Conservation (phyloP, 64 coral and sea anemone species). For the Cladopsammia gracilis region DNA sequence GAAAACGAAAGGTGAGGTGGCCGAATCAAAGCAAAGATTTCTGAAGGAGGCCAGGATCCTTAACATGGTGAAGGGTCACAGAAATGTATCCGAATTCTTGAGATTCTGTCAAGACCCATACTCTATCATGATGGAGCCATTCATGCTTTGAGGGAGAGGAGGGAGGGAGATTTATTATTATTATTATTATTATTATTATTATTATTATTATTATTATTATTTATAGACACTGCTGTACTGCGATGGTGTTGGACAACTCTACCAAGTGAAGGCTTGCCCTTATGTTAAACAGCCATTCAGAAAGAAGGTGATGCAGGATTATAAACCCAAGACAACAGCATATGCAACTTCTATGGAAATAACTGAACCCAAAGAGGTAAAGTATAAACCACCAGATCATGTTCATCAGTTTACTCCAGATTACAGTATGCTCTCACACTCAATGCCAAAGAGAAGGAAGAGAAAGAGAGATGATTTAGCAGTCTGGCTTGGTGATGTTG, state of each 20-base stretch:
- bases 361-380: background rate
- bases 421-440: background rate
- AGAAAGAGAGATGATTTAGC: background rate
- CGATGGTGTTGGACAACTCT: background rate
- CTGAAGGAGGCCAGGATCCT: too few relatives aligned
- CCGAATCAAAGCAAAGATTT: too few relatives aligned
- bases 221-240: conserved; percentile 28
- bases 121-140: too few relatives aligned
- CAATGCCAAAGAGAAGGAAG: conserved; percentile 10
- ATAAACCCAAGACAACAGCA: background rate
- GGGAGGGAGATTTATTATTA: too few relatives aligned
- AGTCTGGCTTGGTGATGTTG: conserved; percentile 13
- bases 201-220: background rate
- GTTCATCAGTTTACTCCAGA: conserved; percentile 14
- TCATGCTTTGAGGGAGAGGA: too few relatives aligned
- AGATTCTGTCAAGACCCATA: too few relatives aligned
- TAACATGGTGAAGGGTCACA: too few relatives aligned
- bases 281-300: background rate
- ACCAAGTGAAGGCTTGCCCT: background rate
- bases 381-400: conserved; percentile 16
- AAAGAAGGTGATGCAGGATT: background rate
- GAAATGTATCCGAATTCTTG: too few relatives aligned
- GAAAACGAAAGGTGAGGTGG: too few relatives aligned
- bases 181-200: too few relatives aligned
- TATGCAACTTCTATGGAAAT: too few relatives aligned